Evolutionary conservation across 2,888 invertebrate genomes (phyloP).

Genomic region (Eupithecia insigniata): DNA sequence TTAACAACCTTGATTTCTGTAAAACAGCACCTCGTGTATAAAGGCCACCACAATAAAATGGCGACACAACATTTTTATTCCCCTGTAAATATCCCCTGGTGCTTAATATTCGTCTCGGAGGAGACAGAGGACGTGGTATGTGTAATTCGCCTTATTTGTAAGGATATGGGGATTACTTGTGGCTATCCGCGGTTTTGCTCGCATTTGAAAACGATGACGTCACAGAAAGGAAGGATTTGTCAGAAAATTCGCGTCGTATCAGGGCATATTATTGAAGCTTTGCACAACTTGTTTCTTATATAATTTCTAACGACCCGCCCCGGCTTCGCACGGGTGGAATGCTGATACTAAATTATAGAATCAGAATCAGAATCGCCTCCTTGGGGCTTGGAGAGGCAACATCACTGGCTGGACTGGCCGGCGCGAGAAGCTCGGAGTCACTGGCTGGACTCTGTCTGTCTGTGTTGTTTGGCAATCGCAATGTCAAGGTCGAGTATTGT

Average conservation of each 20-base stretch:
- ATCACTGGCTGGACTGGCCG: no score
- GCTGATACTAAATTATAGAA: no score
- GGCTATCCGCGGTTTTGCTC: not conserved
- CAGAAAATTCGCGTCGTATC: not conserved
- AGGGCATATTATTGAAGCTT: no score
- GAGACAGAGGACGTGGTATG: conserved; percentile 67
- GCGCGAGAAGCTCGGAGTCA: no score
- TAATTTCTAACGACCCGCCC: not conserved
- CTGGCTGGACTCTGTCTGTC: no score
- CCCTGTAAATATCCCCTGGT: conserved; percentile 67
- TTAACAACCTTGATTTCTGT: conserved; percentile 14
- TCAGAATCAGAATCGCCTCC: no score
- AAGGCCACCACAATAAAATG: conserved; percentile 35
- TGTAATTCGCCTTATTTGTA: conserved; percentile 53
- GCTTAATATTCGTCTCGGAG: conserved; percentile 78
- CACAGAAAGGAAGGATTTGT: not conserved
- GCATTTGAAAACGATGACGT: not conserved
- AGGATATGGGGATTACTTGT: conserved; percentile 30
- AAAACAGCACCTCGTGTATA: not conserved
- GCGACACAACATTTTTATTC: conserved; percentile 61
- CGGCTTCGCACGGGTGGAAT: no score
- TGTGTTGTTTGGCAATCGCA: no score
- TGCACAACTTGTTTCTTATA: no score
- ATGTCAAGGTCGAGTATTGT: no score
- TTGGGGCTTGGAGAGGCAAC: no score